Percentiles rank a stretch among this genome's conserved stretches.
phyloP scores from a whole-genome alignment of 2,113 vertebrate species.

The Pimephales promelas region DNA sequence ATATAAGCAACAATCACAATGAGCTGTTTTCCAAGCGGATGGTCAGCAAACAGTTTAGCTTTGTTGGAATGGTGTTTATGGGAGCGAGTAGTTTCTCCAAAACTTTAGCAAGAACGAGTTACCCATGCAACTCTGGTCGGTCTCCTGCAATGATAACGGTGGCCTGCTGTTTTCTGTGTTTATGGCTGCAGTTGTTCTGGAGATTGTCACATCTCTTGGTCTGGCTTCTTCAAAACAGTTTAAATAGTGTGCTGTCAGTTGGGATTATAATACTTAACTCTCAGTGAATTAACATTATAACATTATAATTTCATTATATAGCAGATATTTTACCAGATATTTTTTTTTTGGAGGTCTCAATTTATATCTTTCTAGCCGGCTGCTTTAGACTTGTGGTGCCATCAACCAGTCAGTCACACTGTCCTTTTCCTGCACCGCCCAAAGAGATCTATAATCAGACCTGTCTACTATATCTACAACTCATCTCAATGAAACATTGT shows the following conservation, averaged over 20 bases:
- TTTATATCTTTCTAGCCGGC: not conserved
- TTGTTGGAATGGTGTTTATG: constrained; percentile 8
- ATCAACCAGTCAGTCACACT: not conserved
- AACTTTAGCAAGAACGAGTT: constrained; percentile 37
- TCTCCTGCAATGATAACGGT: constrained; percentile 19
- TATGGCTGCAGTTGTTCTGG: constrained; percentile 48
- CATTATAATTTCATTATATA: not conserved
- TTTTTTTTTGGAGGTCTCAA: not conserved
- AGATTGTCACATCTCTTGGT: constrained; percentile 48
- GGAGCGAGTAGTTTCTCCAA: not conserved
- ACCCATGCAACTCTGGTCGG: constrained; percentile 10
- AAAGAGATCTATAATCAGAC: not conserved
- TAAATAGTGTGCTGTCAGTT: constrained; percentile 1
- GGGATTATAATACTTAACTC: constrained; percentile 12
- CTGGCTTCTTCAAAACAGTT: not conserved
- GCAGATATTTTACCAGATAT: not conserved
- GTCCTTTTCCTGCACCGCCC: not conserved
- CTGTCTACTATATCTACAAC: no score
- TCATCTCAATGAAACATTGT: not conserved
- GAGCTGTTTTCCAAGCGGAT: constrained; percentile 11
- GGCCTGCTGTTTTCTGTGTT: constrained; percentile 32
- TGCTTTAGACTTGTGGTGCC: constrained; percentile 1
- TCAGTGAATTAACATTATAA: not conserved
- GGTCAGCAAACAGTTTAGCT: constrained; percentile 5
- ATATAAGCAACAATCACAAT: not conserved